These are phyloP conservation scores for Datnioides undecimradiatus DNA, from an alignment of 2,113 vertebrate genomes.

Conservation along the genomic window DNA sequence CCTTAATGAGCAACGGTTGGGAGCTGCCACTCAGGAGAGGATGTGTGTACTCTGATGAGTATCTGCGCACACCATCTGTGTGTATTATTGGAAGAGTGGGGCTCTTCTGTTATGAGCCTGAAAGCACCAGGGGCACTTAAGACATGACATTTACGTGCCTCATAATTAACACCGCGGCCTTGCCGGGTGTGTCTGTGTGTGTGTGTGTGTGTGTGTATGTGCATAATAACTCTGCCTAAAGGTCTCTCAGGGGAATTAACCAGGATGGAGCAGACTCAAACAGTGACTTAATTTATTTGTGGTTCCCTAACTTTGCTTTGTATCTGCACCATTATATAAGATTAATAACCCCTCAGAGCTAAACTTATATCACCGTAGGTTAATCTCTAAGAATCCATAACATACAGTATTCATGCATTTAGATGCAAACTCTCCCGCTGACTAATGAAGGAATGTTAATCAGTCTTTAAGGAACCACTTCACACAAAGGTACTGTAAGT, in stretches of 20 bases:
- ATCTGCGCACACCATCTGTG: constrained; percentile 23
- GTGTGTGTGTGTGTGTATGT: not conserved
- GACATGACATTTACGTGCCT: constrained; percentile 81
- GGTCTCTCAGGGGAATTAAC: constrained; percentile 20
- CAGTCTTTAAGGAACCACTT: not conserved
- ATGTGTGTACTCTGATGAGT: constrained; percentile 43
- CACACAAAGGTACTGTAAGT: not conserved
- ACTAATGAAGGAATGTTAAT: constrained; percentile 5
- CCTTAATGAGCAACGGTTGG: constrained; percentile 64
- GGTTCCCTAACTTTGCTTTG: constrained; percentile 2
- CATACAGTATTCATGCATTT: not conserved
- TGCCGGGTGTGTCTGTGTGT: not conserved
- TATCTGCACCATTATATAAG: not conserved
- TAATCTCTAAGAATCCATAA: not conserved
- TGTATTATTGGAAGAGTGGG: constrained; percentile 41
- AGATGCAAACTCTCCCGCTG: not conserved
- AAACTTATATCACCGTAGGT: not conserved
- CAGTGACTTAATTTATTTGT: not conserved
- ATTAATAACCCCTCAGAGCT: not conserved
- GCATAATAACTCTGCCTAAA: constrained; percentile 47
- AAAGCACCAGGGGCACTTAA: constrained; percentile 67
- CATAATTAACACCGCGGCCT: constrained; percentile 74
- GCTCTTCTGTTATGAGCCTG: constrained; percentile 63
- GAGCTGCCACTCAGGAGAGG: constrained; percentile 53
- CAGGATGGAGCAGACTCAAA: not conserved